Evolutionary conservation across 2,797 vertebrate genomes (phyloP), one percentile per base, ranked within the genome.

Genomic region (Lateolabrax maculatus): DNA sequence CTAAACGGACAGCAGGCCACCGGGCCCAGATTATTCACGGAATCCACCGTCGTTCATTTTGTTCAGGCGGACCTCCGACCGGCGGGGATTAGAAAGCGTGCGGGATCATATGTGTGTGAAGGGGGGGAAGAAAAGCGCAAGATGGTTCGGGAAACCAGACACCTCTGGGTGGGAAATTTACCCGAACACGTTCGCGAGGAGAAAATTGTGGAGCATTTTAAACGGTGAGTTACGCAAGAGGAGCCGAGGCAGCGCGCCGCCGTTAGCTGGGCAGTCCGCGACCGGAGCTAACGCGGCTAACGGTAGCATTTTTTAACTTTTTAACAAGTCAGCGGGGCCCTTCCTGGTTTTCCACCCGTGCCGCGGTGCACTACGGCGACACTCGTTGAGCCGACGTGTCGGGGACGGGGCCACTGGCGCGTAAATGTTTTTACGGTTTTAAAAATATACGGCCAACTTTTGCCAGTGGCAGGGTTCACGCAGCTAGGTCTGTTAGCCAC

Each of bases 61-160:
- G 90, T 93, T 86, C 84, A 92, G 86, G 90, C 92, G 90, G 92
- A 94, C 81, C 88, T 91, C 88, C 92, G 86, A 92, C 93, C 93
- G 89, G 91, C 91, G 83, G 91, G 87, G 92, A 93, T 89, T 93
- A 92, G 88, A 91, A 92, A 93, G n/a, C 93, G 92, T 89, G 92
- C 80, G 34, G 71, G 91, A 93, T 93, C 94, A 87, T 94, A 94
- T 95, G 95, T 94, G 95, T 90, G 90, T 94, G 91, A 93, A n/a
- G 89, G 87, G 91, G 92, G 94, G 66, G 34, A 84, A 90, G 86
- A 79, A 81, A 85, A 85, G 76, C 91, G 90, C 96, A 99, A 94
- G 94, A 99, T 99, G 98, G 98, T 99, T 94, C 98, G 98, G 96
- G 98, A 99, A 96, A 99, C 98, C 96, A 98, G 98, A 96, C 98